Percentiles rank a stretch among this genome's conserved stretches.
Conservation (phyloP, 2,888 invertebrate genomes). For the Automeris io region DNA sequence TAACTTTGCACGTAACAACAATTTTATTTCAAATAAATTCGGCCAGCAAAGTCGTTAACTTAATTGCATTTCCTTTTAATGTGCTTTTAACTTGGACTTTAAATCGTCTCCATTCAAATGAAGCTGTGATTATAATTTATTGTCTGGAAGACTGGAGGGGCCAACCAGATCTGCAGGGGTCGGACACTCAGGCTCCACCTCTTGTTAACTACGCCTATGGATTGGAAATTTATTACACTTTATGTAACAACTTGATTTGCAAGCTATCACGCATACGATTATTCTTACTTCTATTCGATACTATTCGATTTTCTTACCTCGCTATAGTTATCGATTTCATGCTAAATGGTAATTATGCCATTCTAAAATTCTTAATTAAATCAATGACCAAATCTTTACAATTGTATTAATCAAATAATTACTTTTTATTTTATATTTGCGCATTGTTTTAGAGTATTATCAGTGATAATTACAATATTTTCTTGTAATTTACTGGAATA, state of each 20-base stretch:
- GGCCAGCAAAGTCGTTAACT: background rate
- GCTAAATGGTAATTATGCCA: no score
- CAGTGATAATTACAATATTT: no score
- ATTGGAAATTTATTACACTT: background rate
- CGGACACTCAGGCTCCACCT: background rate
- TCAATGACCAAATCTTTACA: no score
- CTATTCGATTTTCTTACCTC: no score
- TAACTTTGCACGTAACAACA: background rate
- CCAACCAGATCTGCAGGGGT: background rate
- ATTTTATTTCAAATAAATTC: background rate
- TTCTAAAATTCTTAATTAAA: no score
- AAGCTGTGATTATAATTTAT: background rate
- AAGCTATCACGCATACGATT: no score
- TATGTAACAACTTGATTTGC: background rate
- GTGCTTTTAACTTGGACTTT: background rate
- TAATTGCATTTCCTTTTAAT: background rate
- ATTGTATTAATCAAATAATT: no score
- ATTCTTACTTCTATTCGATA: no score
- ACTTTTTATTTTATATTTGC: no score
- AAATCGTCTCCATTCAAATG: background rate
- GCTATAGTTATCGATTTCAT: no score
- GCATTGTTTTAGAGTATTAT: no score
- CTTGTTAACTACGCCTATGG: background rate
- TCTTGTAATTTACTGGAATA: no score
- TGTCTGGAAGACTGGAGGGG: background rate